These are phyloP conservation scores for Xanthorhoe designata DNA, from an alignment of 2,888 invertebrate species.

Conservation along the genomic window DNA sequence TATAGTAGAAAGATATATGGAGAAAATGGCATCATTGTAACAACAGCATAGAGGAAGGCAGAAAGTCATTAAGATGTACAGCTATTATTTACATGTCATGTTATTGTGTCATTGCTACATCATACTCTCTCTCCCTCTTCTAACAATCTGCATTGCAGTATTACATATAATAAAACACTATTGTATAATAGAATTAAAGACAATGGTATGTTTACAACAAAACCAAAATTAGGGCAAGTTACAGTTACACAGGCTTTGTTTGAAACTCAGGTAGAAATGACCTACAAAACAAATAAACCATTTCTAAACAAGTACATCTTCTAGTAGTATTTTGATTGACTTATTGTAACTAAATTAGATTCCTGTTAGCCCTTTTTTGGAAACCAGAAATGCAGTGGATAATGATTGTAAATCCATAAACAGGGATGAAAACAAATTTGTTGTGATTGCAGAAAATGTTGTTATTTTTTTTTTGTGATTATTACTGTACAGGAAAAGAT, in stretches of 20 bases:
- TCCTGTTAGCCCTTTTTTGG: constrained; percentile 11
- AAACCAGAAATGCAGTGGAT: constrained; percentile 9
- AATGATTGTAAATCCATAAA: not conserved
- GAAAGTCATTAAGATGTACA: not conserved
- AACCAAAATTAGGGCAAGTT: constrained; percentile 32
- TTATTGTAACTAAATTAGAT: constrained; percentile 22
- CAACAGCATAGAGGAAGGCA: no score
- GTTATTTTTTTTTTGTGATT: not conserved
- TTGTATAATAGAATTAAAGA: not conserved
- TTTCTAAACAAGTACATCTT: constrained; percentile 25
- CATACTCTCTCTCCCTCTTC: not conserved
- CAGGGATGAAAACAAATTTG: constrained; percentile 8
- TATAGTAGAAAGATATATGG: no score
- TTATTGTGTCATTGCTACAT: no score
- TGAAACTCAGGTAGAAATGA: constrained; percentile 18
- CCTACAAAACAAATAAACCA: constrained; percentile 24
- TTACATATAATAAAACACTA: not conserved
- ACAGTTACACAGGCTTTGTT: constrained; percentile 40
- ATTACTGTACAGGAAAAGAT: not conserved
- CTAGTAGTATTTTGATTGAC: no score
- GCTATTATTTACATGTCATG: not conserved
- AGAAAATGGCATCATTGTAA: no score
- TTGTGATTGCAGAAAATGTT: constrained; percentile 1
- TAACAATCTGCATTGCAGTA: not conserved
- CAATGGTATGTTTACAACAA: constrained; percentile 13